These are phyloP conservation scores for Rhabdophis nuchalis DNA, from an alignment of 2,797 vertebrate genomes.

Conservation along the genomic window DNA sequence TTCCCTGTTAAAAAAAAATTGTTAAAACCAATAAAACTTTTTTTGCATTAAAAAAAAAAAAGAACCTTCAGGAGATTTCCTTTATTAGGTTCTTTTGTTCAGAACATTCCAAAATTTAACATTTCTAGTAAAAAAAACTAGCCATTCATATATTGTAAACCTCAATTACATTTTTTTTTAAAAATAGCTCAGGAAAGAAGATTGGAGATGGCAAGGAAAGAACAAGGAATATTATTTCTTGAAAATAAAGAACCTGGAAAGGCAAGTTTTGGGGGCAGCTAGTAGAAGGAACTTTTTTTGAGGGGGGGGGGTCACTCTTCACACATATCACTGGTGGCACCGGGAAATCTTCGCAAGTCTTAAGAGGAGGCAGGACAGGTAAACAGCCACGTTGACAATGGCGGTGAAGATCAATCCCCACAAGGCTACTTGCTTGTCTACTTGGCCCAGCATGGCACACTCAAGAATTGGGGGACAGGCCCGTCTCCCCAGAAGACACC, in stretches of 20 bases:
- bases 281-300: neutral
- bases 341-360: neutral
- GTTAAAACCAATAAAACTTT: too few species aligned
- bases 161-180: neutral
- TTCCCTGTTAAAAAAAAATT: too few species aligned
- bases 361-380: neutral
- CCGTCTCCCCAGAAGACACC: neutral
- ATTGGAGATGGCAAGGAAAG: too few species aligned
- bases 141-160: neutral
- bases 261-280: neutral
- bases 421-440: conserved; percentile 6
- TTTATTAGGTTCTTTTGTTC: neutral
- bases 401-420: conserved; percentile 1
- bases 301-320: neutral
- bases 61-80: too few species aligned
- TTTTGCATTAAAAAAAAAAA: too few species aligned
- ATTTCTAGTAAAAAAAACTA: neutral
- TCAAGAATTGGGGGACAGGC: neutral
- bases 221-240: neutral
- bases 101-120: neutral
- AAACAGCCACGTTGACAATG: neutral
- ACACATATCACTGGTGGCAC: neutral
- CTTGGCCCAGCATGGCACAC: neutral
- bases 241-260: neutral
- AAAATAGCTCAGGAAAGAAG: neutral